Conservation (phyloP, 2,113 vertebrate genomes). For the Rostratula benghalensis region DNA sequence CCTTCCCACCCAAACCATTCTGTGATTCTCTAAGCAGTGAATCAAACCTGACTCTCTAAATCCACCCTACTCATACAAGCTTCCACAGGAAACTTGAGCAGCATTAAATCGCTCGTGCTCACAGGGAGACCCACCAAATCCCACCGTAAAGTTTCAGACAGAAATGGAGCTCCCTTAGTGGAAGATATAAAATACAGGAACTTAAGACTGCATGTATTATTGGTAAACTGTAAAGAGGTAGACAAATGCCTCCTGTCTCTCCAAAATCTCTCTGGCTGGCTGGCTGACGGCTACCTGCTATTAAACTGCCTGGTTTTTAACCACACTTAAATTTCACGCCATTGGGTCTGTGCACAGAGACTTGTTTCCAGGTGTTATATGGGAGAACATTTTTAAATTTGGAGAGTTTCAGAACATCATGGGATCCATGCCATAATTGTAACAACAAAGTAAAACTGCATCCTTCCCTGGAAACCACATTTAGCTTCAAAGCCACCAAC, state of each 20-base stretch:
- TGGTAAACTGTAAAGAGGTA: neutral
- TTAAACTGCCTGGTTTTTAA: neutral
- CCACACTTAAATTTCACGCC: neutral
- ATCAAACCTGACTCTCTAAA: neutral
- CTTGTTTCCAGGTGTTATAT: neutral
- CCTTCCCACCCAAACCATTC: too few relatives aligned
- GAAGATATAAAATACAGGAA: neutral
- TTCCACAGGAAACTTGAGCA: neutral
- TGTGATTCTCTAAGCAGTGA: neutral
- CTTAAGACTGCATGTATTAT: neutral
- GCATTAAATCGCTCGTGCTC: neutral
- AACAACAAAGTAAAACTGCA: rapidly evolving
- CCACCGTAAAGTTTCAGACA: neutral
- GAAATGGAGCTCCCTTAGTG: neutral
- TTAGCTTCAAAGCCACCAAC: neutral
- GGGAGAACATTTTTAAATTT: neutral
- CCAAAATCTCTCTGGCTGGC: neutral
- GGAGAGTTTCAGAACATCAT: neutral
- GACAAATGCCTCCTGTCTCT: neutral
- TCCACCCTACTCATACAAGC: neutral
- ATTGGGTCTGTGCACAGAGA: neutral
- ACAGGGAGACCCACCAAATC: neutral
- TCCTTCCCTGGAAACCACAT: neutral
- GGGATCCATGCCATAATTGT: neutral
- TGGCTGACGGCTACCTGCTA: neutral